Conservation (phyloP, 1,140 invertebrate genomes). For the Ceratina japonica region DNA sequence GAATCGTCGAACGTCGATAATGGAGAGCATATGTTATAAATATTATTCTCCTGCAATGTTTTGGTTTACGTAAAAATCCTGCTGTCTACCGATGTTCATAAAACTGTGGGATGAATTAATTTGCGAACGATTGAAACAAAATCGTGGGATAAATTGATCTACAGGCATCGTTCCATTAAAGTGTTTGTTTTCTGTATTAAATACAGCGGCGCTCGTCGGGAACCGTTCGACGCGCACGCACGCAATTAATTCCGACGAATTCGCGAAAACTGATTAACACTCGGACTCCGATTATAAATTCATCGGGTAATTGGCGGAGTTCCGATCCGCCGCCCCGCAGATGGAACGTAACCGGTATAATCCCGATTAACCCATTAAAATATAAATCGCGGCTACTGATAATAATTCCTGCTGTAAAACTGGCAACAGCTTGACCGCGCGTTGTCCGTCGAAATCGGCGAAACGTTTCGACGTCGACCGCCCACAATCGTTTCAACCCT, state of each 20-base stretch:
- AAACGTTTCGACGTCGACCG: conserved; percentile 3
- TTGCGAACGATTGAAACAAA: no score
- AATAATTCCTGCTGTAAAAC: background rate
- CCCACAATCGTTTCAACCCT: conserved; percentile 1
- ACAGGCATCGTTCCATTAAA: background rate
- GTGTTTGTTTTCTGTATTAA: conserved; percentile 15
- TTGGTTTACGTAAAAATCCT: background rate
- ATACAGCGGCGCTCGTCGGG: background rate
- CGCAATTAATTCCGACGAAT: conserved; percentile 29
- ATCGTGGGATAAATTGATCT: no score
- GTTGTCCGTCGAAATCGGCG: background rate
- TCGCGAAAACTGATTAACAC: conserved; percentile 29
- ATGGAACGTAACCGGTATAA: conserved; percentile 9
- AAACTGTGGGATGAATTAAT: no score
- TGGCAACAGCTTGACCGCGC: no score
- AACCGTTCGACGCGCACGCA: background rate
- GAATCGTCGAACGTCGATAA: background rate
- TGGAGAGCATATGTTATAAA: background rate
- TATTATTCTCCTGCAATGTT: background rate
- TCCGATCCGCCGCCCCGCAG: background rate
- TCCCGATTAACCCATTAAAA: background rate
- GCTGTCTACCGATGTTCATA: background rate
- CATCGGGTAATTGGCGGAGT: background rate
- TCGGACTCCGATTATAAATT: conserved; percentile 29
- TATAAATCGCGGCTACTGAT: background rate